These are phyloP conservation scores for Halocynthia aurantium DNA, from an alignment of 23 tunicate species.

Conservation along the genomic window DNA sequence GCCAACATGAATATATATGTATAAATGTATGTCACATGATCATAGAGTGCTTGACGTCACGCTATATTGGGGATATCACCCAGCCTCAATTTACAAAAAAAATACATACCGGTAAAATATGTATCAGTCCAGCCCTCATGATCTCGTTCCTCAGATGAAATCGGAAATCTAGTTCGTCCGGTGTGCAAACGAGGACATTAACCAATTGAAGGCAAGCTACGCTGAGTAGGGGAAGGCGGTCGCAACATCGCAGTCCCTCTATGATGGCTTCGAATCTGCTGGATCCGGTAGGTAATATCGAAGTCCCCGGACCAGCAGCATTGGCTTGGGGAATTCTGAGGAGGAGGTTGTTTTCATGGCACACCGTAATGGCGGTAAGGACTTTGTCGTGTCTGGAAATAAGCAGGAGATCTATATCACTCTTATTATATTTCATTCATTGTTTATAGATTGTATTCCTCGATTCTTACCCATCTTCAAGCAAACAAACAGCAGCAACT, in stretches of 20 bases:
- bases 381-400: constrained; percentile 81
- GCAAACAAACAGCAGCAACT: constrained; percentile 82
- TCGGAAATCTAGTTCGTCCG: constrained; percentile 82
- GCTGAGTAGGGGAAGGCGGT: constrained; percentile 43
- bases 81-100: too few relatives aligned
- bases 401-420: not conserved
- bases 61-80: not conserved
- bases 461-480: constrained; percentile 67
- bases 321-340: constrained; percentile 21
- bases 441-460: not conserved
- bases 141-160: constrained; percentile 79
- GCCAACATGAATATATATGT: not conserved
- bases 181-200: constrained; percentile 73
- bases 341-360: constrained; percentile 66
- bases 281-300: constrained; percentile 65
- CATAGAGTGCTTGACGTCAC: not conserved
- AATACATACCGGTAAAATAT: constrained; percentile 42
- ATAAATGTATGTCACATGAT: not conserved
- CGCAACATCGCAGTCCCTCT: constrained; percentile 56
- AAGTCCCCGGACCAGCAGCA: constrained; percentile 34
- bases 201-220: constrained; percentile 90
- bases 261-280: constrained; percentile 74
- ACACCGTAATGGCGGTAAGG: constrained; percentile 61
- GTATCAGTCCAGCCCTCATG: constrained; percentile 79
- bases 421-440: not conserved